These are phyloP conservation scores for Scaptomyza pallida DNA, from an alignment of 1,140 invertebrate species.

Conservation along the genomic window DNA sequence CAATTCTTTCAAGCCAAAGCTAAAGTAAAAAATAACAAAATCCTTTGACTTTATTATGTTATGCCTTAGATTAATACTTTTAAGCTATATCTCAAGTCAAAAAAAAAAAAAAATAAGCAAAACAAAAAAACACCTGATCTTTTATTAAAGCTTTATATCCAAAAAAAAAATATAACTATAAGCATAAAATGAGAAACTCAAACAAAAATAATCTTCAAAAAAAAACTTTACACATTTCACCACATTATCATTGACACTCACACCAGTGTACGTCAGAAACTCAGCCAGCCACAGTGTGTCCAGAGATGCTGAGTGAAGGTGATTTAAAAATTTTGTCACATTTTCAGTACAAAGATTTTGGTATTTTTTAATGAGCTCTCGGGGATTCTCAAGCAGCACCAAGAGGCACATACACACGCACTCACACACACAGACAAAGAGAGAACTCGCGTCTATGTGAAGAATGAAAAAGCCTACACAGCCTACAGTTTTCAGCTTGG, in stretches of 20 bases:
- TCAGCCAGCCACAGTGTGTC: conserved; percentile 13
- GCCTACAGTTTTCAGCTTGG: conserved; percentile 9
- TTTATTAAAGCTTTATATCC: no score
- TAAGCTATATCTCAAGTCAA: no score
- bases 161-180: no score
- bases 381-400: conserved; percentile 67
- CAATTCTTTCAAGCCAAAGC: no score
- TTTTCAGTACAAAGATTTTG: conserved; percentile 84
- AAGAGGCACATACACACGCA: background rate
- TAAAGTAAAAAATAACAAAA: no score
- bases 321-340: conserved; percentile 84
- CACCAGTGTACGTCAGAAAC: conserved; percentile 26
- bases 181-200: no score
- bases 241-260: background rate
- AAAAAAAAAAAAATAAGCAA: no score
- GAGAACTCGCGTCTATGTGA: background rate
- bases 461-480: background rate
- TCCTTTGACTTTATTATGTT: no score
- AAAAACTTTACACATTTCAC: background rate
- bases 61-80: no score
- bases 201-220: background rate
- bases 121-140: no score
- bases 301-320: conserved; percentile 73
- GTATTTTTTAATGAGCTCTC: conserved; percentile 84
- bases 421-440: background rate